Conservation (phyloP, 2,113 vertebrate species). For the Elaphurus davidianus region DNA sequence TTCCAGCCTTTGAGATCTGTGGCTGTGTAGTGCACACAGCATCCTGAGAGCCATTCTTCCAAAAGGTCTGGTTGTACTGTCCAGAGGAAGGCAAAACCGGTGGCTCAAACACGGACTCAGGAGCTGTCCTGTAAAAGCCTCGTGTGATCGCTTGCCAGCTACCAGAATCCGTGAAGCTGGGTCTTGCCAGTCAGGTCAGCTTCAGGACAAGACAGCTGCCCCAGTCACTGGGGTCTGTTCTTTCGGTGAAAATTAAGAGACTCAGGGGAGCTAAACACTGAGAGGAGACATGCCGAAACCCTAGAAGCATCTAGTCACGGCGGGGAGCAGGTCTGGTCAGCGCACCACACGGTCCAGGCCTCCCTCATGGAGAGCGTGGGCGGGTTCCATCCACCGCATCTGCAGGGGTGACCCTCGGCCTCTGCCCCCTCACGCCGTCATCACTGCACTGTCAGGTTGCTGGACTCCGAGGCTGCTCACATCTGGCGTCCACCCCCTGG, state of each 20-base stretch:
- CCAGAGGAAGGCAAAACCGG: neutral
- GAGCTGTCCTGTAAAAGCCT: neutral
- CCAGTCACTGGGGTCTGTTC: neutral
- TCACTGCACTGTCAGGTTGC: rapidly evolving
- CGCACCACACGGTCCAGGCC: neutral
- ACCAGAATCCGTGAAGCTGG: rapidly evolving
- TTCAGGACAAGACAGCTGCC: neutral
- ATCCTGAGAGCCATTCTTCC: neutral
- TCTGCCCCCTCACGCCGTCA: rapidly evolving
- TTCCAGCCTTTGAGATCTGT: neutral
- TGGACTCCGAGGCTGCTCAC: too few relatives aligned
- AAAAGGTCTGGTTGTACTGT: neutral
- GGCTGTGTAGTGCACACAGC: rapidly evolving
- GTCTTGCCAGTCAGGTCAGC: neutral
- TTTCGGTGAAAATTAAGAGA: neutral
- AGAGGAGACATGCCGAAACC: neutral
- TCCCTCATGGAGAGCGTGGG: rapidly evolving
- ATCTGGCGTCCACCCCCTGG: rapidly evolving
- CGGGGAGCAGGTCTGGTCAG: neutral
- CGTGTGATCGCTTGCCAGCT: rapidly evolving
- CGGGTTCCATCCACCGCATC: rapidly evolving
- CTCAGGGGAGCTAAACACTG: neutral
- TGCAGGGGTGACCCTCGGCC: too few relatives aligned
- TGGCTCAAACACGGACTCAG: rapidly evolving
- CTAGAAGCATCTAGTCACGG: rapidly evolving